Percentiles rank a stretch among this genome's conserved stretches.
Evolutionary conservation across 2,888 invertebrate species (phyloP).

Genomic region (Pilophorus perplexus): DNA sequence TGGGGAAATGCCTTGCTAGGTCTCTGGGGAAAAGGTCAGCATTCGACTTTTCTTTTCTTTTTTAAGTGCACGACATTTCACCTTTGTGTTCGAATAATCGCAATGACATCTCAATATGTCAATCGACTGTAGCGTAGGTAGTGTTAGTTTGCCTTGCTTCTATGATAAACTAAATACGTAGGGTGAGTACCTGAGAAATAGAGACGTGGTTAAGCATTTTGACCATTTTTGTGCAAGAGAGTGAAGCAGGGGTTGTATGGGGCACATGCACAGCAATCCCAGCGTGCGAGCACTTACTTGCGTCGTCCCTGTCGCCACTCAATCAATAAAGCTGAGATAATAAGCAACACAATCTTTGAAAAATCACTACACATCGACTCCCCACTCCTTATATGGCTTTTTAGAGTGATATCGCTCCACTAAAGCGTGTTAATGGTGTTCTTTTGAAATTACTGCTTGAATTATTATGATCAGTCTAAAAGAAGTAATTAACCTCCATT

Average conservation of each 20-base stretch:
- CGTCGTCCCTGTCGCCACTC: constrained; percentile 41
- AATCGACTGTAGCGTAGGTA: constrained; percentile 45
- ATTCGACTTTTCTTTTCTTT: too few species aligned
- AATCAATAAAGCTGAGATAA: constrained; percentile 41
- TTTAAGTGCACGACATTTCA: too few species aligned
- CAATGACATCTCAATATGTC: too few species aligned
- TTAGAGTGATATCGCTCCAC: constrained; percentile 1
- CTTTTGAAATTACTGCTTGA: neutral
- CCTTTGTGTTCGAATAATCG: too few species aligned
- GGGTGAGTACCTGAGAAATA: constrained; percentile 46
- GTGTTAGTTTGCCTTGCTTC: constrained; percentile 47
- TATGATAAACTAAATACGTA: constrained; percentile 45
- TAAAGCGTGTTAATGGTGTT: constrained; percentile 16
- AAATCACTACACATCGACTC: constrained; percentile 43
- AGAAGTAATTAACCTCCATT: neutral
- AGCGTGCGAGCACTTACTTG: constrained; percentile 44
- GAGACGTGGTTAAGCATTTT: constrained; percentile 45
- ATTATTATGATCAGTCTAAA: too few species aligned
- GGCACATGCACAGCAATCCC: constrained; percentile 43
- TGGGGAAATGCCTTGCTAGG: constrained; percentile 24
- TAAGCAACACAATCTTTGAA: constrained; percentile 42
- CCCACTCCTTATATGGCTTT: constrained; percentile 40
- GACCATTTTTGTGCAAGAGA: constrained; percentile 48
- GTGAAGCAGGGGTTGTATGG: constrained; percentile 45
- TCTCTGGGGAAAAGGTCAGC: too few species aligned